phyloP scores from a whole-genome alignment of 2,888 invertebrate species.

The Mesorhabditis sp. region DNA sequence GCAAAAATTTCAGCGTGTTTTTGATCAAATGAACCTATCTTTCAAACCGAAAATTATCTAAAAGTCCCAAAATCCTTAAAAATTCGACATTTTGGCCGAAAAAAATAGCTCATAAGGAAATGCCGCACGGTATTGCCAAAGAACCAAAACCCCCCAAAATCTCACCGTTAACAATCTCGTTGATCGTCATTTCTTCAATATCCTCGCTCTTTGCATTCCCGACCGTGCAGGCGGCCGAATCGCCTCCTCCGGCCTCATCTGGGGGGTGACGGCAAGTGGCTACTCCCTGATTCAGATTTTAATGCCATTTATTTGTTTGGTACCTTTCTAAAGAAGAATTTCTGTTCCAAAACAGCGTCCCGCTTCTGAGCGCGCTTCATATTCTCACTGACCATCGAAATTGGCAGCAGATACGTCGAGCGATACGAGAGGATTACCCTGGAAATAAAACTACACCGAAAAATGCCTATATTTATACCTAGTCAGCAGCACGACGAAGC shows the following conservation, averaged over 20 bases:
- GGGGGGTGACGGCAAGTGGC: constrained; percentile 53
- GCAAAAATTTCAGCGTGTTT: no score
- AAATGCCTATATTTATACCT: constrained; percentile 23
- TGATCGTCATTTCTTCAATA: constrained; percentile 76
- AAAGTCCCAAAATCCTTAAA: no score
- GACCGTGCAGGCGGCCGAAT: background rate
- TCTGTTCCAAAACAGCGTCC: constrained; percentile 77
- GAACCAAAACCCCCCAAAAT: no score
- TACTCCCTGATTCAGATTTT: constrained; percentile 25
- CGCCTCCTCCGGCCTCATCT: constrained; percentile 20
- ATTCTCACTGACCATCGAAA: constrained; percentile 72
- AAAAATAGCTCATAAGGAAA: no score
- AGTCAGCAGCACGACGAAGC: constrained; percentile 92
- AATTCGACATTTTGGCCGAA: no score
- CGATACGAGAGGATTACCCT: constrained; percentile 92
- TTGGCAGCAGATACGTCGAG: constrained; percentile 91
- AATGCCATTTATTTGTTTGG: background rate
- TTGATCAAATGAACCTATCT: no score
- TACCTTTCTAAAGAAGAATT: constrained; percentile 81
- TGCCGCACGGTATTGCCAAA: no score
- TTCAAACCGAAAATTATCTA: no score
- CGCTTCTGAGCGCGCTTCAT: constrained; percentile 90
- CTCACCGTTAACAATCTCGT: constrained; percentile 92
- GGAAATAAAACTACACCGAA: constrained; percentile 3
- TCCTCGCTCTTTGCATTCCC: constrained; percentile 44